Evolutionary conservation across 2,888 invertebrate genomes (phyloP).

Genomic region (Stegana nigrithorax): DNA sequence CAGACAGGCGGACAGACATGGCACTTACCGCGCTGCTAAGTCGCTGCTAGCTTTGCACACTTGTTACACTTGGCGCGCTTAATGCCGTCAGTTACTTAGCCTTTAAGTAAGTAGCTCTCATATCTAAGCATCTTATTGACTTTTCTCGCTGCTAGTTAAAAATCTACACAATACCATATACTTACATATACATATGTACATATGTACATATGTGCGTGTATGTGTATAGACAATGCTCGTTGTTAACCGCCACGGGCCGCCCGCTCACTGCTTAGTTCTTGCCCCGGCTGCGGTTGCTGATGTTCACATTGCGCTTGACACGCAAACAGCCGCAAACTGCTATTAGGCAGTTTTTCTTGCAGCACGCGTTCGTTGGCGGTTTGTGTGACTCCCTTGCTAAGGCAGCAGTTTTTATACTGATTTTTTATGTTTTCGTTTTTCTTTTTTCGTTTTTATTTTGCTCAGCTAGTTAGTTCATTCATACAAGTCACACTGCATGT

Average conservation of each 20-base stretch:
- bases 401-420: too few relatives aligned
- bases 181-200: too few relatives aligned
- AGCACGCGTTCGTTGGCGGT: not conserved
- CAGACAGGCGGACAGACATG: not conserved
- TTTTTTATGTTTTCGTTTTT: not conserved
- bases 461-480: conserved; percentile 5
- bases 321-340: conserved; percentile 22
- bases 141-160: too few relatives aligned
- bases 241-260: too few relatives aligned
- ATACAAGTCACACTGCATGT: not conserved
- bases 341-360: conserved; percentile 9
- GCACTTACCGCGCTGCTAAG: too few relatives aligned
- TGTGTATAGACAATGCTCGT: too few relatives aligned
- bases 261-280: not conserved
- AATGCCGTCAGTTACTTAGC: conserved; percentile 1
- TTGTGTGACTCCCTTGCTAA: not conserved
- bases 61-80: not conserved
- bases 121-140: not conserved
- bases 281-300: not conserved
- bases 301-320: conserved; percentile 26
- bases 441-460: not conserved
- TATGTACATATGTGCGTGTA: too few relatives aligned
- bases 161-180: too few relatives aligned
- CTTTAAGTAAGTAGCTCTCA: conserved; percentile 1
- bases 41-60: too few relatives aligned